Evolutionary conservation across 2,888 invertebrate species (phyloP), one percentile per base, ranked within the genome.

Genomic region (Cosmorhoe ocellata): DNA sequence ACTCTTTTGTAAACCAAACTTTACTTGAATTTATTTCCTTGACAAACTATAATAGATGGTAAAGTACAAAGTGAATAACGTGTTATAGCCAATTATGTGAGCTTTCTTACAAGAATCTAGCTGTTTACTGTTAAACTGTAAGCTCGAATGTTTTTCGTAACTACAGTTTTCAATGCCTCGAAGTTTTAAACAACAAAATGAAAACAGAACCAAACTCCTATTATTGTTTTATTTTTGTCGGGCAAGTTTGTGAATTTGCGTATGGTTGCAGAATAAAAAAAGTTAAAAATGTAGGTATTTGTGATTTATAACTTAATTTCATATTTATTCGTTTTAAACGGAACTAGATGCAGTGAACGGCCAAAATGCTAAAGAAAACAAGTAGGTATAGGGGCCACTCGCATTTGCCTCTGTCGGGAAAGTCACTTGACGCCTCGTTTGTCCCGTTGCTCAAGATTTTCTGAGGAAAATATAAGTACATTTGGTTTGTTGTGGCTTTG

Each of bases 361-460:
- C n/a, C n/a, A n/a, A n/a, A n/a, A n/a, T n/a, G n/a, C n/a, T n/a
- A n/a, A n/a, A n/a, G n/a, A n/a, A n/a, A n/a, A n/a, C n/a, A n/a
- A n/a, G 34, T 26, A 26, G 41, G 36, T 18, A 41, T 46, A 40
- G 37, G 34, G 51, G 51, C 42, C 32, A 48, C 30, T 53, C 41
- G 49, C 51, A 55, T 53, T 56, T 50, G 49, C 51, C 44, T 49
- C 47, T 52, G 57, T 54, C 51, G 13, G 27, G 55, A 52, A 55
- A 52, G 56, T 45, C 51, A 68, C 61, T 60, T 51, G 59, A 64
- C 49, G 47, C 48, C 50, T 59, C 64, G 66, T 69, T 66, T 62
- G 59, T 65, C 64, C 61, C 40, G 37, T 47, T 42, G 41, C 54
- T 58, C 56, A 39, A 38, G 45, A 39, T 54, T 53, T 49, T 51